A percentile compares a stretch with the other conserved stretches of the same genome.
phyloP scores from a whole-genome alignment of 2,888 invertebrate species.

The Tetrapedia diversipes region DNA sequence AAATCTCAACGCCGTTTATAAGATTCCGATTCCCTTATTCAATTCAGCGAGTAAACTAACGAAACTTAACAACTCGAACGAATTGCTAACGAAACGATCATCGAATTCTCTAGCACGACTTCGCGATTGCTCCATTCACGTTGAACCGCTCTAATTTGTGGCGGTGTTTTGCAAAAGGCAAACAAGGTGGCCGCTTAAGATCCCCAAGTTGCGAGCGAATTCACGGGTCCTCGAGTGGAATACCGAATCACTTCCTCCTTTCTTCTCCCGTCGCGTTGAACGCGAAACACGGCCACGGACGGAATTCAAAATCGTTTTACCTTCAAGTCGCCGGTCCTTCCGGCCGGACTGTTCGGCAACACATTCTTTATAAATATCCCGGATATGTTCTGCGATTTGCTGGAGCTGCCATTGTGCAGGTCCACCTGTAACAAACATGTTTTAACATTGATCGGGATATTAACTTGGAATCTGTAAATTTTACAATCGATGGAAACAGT shows the following conservation, averaged over 20 bases:
- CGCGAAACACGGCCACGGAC: background rate
- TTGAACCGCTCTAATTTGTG: background rate
- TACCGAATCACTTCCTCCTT: background rate
- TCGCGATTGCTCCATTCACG: too few species aligned
- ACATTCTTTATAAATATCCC: slow-evolving; percentile 99
- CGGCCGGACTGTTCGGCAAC: slow-evolving; percentile 96
- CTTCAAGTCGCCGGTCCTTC: slow-evolving; percentile 92
- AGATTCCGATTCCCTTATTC: too few species aligned
- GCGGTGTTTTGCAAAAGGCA: background rate
- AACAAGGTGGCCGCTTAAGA: background rate
- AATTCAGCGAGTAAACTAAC: too few species aligned
- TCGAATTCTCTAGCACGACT: too few species aligned
- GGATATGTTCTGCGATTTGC: slow-evolving; percentile 89
- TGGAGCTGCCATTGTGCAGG: slow-evolving; percentile 87
- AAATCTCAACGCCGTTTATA: too few species aligned
- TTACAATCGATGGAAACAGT: too few species aligned
- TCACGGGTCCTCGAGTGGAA: background rate
- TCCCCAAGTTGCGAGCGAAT: background rate
- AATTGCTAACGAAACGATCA: too few species aligned
- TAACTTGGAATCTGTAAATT: too few species aligned
- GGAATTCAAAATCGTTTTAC: slow-evolving; percentile 83
- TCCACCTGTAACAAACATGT: slow-evolving; percentile 86
- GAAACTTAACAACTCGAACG: too few species aligned
- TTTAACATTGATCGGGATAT: slow-evolving; percentile 14
- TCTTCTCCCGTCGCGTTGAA: background rate